Base-by-base conservation (phyloP, 2,888 invertebrate genomes). In the Harmothoe impar region DNA sequence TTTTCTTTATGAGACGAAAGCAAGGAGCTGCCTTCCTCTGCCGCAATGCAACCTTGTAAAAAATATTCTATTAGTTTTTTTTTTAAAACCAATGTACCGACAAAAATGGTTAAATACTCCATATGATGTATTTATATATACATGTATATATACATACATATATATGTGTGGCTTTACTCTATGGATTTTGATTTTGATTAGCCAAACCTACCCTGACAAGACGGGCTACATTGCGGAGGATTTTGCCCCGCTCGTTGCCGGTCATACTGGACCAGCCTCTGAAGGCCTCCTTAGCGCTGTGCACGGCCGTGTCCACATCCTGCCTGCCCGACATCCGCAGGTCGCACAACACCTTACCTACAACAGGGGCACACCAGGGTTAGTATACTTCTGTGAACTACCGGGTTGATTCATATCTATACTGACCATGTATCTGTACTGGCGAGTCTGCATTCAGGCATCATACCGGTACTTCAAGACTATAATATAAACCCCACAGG, bases 301-400 rank as follows among this genome's bases (percentile, higher is more conserved):
- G 88, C 0, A 96, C 96, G 23, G 96, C 96, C 52, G 92, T 90
- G 90, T 96, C 94, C 0, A 96, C 95, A 92, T 96, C 96, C 68
- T 94, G 91, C 23, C 88, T 89, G 35, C 95, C 94, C 20, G 95
- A 93, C 86, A 91, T 92, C 17, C 89, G 90, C 15, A 94, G 91
- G 23, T 91, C 89, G 33, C 94, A 91, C 81, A 95, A 84, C 7
- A 91, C 92, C 88, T 94, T 92, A 91, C 95, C 95, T 95, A 89
- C 90, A n/a, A n/a, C n/a, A 91, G 10, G 10, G 0, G 29, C 15
- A 85, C 25, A 77, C 31, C 54, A 89, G 10, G 10, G 54, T 52
- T 17, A 52, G n/a, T n/a, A n/a, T 89, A 89, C 0, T 7, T 5
- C 20, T 56, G 89, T 10, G 15, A 25, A 77, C 78, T 15, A n/a